Percentiles rank a stretch among this genome's conserved stretches.
These are phyloP conservation scores for Agrilus planipennis DNA, from an alignment of 1,140 invertebrate species.

Conservation along the genomic window DNA sequence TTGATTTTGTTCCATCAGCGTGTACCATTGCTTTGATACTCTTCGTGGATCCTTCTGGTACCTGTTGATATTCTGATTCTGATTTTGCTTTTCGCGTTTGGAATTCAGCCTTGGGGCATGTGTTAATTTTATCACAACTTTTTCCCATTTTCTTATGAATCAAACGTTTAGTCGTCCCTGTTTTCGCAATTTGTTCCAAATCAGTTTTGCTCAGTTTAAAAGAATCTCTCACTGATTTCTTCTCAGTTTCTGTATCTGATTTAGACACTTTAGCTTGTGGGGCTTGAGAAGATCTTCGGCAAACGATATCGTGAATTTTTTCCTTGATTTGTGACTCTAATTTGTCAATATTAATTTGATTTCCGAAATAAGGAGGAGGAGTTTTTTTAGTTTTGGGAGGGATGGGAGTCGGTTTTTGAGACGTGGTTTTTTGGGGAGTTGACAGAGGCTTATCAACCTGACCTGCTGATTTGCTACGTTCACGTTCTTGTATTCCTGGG, in stretches of 20 bases:
- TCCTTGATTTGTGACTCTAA: constrained; percentile 38
- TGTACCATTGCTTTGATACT: constrained; percentile 42
- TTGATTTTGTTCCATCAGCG: constrained; percentile 25
- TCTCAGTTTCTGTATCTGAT: constrained; percentile 29
- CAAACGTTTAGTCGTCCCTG: constrained; percentile 23
- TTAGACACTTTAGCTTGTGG: constrained; percentile 23
- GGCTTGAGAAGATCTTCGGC: constrained; percentile 19
- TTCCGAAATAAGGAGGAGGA: background rate
- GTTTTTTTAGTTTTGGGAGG: constrained; percentile 2
- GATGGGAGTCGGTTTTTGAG: constrained; percentile 15
- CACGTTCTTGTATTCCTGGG: constrained; percentile 30
- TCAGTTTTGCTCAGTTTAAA: constrained; percentile 27
- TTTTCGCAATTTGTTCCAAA: constrained; percentile 22
- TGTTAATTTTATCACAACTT: constrained; percentile 32
- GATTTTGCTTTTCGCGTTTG: constrained; percentile 19
- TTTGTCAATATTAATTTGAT: constrained; percentile 32
- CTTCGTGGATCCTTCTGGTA: constrained; percentile 44
- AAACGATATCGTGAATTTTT: constrained; percentile 36
- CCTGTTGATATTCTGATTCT: constrained; percentile 50
- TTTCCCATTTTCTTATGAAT: constrained; percentile 34
- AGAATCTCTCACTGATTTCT: constrained; percentile 22
- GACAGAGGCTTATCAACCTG: constrained; percentile 27
- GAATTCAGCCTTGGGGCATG: constrained; percentile 11
- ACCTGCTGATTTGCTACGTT: constrained; percentile 39
- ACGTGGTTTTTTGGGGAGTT: constrained; percentile 25